These are phyloP conservation scores for Chondrosia reniformis DNA, from an alignment of 37 sponge, comb jelly and placozoan species.

Conservation along the genomic window DNA sequence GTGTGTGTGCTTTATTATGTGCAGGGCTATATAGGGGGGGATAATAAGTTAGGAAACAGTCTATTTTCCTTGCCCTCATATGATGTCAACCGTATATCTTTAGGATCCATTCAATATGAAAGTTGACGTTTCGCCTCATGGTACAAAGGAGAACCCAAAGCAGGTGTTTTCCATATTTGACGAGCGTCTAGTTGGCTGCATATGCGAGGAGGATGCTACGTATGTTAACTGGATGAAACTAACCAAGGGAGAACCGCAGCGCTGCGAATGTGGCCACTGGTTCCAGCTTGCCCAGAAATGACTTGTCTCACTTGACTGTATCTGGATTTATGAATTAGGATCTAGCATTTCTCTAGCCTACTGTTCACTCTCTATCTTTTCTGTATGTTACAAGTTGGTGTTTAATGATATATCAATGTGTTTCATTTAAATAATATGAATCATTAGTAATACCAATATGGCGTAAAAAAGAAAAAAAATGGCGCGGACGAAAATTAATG, in stretches of 20 bases:
- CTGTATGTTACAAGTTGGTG: no score
- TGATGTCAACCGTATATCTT: neutral
- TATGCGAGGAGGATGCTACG: conserved; percentile 78
- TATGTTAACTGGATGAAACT: conserved; percentile 69
- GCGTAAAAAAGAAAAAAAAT: no score
- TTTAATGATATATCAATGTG: no score
- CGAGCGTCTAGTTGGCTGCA: conserved; percentile 86
- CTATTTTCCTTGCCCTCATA: neutral
- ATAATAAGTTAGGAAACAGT: neutral
- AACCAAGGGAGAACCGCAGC: conserved; percentile 66
- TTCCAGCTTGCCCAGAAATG: conserved; percentile 67
- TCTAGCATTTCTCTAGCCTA: no score
- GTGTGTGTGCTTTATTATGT: neutral
- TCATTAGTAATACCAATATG: no score
- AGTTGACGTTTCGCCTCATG: conserved; percentile 40
- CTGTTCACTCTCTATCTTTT: no score
- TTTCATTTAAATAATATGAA: no score
- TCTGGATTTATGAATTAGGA: no score
- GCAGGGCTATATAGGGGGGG: neutral
- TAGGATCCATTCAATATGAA: conserved; percentile 91
- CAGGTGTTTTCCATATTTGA: conserved; percentile 73
- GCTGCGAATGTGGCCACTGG: conserved; percentile 89
- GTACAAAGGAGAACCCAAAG: conserved; percentile 64
- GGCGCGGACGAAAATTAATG: no score
- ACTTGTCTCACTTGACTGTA: conserved; percentile 58